Base-by-base conservation (phyloP, 2,888 invertebrate genomes). In the Lasioglossum calceatum region DNA sequence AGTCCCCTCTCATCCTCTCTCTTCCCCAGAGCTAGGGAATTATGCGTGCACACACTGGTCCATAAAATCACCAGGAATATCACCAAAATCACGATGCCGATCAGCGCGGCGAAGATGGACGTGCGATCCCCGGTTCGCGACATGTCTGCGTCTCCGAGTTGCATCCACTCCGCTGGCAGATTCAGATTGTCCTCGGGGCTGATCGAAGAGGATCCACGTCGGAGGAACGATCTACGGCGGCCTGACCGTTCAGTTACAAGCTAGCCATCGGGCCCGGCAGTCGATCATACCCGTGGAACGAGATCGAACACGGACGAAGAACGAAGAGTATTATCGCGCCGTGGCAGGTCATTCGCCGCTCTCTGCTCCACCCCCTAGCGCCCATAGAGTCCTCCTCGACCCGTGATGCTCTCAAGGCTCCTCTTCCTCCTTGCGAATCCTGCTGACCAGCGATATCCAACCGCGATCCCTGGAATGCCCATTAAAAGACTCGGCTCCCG, bases 61-160 rank as follows among this genome's bases (percentile, higher is more conserved):
- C 93, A 93, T 23, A 93, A 54, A 16, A 93, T 84, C 83, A 92
- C 91, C 50, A 93, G 78, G 27, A 93, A 85, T 67, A 93, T 85
- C 67, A 93, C 89, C 44, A 93, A 88, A n/a, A 93, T 81, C 42
- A 92, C 79, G 39, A 93, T 92, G 78, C 89, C 89, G 47, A 93
- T 72, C 14, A 80, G 83, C 67, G 93, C 93, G 61, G 91, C 92
- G 73, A 89, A 79, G 16, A 89, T 89, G 61, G 88, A 88, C 72
- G 87, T 88, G 79, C 93, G 92, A 88, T 83, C 91, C 82, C 90
- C 87, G 84, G 90, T 86, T 72, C 92, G 90, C 90, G 93, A 91
- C 92, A 92, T 92, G 80, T 84, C 90, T 91, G 77, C 32, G 32
- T 58, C 80, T 50, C 71, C 82, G 64, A 23, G 23, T 32, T 14